These are phyloP conservation scores for Drosophila limbata DNA, from an alignment of 2,888 invertebrate genomes.

Conservation along the genomic window DNA sequence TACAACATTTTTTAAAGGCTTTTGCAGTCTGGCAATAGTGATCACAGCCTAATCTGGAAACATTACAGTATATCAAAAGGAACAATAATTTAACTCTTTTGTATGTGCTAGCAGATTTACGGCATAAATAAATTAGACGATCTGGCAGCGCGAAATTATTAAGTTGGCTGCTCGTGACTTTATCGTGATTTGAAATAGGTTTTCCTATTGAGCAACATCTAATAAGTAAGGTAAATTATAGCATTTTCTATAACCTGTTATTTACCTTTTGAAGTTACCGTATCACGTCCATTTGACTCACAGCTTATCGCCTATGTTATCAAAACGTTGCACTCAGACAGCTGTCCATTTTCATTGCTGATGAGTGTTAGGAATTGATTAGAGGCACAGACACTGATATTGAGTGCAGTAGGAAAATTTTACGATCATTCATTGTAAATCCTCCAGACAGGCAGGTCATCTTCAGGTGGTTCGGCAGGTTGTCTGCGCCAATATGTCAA, in stretches of 20 bases:
- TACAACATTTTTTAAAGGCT: not conserved
- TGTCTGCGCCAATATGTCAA: conserved; percentile 63
- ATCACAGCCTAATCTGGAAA: not conserved
- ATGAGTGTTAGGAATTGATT: conserved; percentile 26
- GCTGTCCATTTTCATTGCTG: conserved; percentile 30
- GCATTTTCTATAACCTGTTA: conserved; percentile 1
- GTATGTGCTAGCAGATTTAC: not conserved
- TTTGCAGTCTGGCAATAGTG: no score
- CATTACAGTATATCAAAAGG: not conserved
- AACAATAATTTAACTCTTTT: conserved; percentile 3
- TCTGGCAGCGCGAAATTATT: conserved; percentile 16
- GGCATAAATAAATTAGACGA: conserved; percentile 1
- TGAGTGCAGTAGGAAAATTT: conserved; percentile 18
- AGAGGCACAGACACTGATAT: conserved; percentile 19
- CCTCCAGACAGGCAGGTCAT: conserved; percentile 14
- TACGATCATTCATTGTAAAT: conserved; percentile 19
- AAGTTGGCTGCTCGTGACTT: conserved; percentile 13
- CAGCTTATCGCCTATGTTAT: conserved; percentile 37
- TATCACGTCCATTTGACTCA: not conserved
- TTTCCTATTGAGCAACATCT: not conserved
- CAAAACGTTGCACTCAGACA: conserved; percentile 32
- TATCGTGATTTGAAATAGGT: not conserved
- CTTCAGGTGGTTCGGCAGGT: conserved; percentile 15
- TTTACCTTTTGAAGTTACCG: conserved; percentile 21
- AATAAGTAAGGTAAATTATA: conserved; percentile 1